A percentile compares a stretch with the other conserved stretches of the same genome.
These are phyloP conservation scores for Neolamprologus longior DNA, from an alignment of 2,113 vertebrate species.

Conservation along the genomic window DNA sequence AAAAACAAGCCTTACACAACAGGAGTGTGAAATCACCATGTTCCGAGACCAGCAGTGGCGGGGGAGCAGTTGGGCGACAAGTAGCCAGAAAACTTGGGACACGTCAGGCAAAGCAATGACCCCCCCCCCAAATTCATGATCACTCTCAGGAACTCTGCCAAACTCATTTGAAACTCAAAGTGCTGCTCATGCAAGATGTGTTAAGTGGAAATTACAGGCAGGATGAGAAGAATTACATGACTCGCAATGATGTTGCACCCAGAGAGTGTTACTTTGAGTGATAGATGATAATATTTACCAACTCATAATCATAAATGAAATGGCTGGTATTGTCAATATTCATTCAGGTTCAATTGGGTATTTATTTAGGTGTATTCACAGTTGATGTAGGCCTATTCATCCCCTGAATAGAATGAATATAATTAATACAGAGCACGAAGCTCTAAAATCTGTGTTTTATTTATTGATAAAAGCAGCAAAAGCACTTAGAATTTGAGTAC, in stretches of 20 bases:
- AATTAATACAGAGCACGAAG: background rate
- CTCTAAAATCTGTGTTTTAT: background rate
- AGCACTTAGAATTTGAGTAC: background rate
- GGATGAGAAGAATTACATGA: background rate
- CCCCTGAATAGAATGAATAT: background rate
- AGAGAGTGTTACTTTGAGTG: background rate
- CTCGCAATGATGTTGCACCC: background rate
- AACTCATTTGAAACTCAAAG: constrained; percentile 12
- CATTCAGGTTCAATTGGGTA: background rate
- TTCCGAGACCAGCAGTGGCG: constrained; percentile 31
- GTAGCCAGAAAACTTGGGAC: constrained; percentile 14
- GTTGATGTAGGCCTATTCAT: background rate
- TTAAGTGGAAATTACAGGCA: background rate
- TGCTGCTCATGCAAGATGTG: background rate
- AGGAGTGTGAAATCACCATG: constrained; percentile 70
- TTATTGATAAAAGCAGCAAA: background rate
- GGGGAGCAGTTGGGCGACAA: background rate
- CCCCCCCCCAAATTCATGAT: constrained; percentile 33
- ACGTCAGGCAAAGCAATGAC: constrained; percentile 22
- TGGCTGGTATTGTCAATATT: background rate
- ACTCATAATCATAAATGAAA: background rate
- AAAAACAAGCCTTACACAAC: constrained; percentile 64
- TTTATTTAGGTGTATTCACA: background rate
- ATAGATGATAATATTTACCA: background rate
- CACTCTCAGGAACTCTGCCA: constrained; percentile 19